Evolutionary conservation across 2,888 invertebrate species (phyloP).

Genomic region (Charanyca ferruginea): DNA sequence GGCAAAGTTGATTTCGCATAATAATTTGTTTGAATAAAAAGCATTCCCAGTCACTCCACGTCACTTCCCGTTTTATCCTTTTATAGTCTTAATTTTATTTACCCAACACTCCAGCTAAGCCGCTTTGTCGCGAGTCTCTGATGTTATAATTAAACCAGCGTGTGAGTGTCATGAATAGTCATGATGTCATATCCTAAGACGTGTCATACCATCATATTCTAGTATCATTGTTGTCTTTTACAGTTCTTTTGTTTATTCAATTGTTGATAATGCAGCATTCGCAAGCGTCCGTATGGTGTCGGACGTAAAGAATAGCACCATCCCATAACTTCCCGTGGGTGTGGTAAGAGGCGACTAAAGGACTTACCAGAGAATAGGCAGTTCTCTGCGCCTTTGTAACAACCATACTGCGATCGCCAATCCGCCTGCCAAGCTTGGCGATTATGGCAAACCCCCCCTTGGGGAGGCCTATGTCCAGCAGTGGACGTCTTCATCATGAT

Average conservation of each 20-base stretch:
- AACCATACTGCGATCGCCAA: too few species aligned
- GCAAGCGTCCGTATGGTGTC: too few species aligned
- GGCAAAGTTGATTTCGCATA: neutral
- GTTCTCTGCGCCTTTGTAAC: too few species aligned
- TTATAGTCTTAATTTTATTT: conserved; percentile 8
- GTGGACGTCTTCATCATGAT: too few species aligned
- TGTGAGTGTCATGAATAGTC: conserved; percentile 42
- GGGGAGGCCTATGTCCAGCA: too few species aligned
- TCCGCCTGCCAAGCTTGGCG: too few species aligned
- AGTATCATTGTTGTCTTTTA: conserved; percentile 47
- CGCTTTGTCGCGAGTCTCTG: conserved; percentile 18
- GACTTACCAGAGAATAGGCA: too few species aligned
- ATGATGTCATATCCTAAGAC: conserved; percentile 58
- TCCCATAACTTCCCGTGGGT: too few species aligned
- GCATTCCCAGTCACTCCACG: conserved; percentile 8
- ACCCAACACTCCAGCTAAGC: conserved; percentile 4
- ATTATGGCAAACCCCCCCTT: too few species aligned
- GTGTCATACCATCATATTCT: conserved; percentile 41
- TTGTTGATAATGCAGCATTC: conserved; percentile 15
- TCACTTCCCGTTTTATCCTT: conserved; percentile 7
- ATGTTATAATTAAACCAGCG: conserved; percentile 53
- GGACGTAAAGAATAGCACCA: too few species aligned
- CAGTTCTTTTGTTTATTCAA: conserved; percentile 46
- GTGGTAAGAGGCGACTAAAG: too few species aligned
- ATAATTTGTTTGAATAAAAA: neutral